phyloP scores from a whole-genome alignment of 2,797 vertebrate genomes.

The Falco concolor region DNA sequence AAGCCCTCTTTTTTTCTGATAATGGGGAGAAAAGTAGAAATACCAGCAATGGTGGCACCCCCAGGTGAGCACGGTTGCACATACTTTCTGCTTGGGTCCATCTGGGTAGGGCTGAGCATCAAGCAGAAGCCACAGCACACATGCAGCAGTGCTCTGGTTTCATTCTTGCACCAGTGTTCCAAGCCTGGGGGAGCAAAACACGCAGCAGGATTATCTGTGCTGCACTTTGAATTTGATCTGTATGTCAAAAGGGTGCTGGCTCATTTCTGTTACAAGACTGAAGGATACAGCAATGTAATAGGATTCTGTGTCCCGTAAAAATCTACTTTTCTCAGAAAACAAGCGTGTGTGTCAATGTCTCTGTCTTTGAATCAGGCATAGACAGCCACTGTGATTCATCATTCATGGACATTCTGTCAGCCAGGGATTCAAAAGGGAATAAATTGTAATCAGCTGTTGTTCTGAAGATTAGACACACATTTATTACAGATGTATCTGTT shows the following conservation, averaged over 20 bases:
- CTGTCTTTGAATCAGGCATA: background rate
- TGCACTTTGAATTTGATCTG: background rate
- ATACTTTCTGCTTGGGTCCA: background rate
- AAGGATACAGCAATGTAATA: background rate
- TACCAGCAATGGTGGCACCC: background rate
- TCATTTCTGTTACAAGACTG: background rate
- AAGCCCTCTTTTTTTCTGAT: background rate
- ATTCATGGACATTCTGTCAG: background rate
- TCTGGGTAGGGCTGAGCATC: background rate
- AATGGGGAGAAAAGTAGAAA: background rate
- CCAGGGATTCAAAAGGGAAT: background rate
- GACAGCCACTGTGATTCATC: slow-evolving; percentile 5
- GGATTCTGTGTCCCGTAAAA: background rate
- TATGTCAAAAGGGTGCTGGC: background rate
- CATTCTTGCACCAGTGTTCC: background rate
- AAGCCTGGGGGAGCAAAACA: background rate
- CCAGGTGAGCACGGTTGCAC: background rate
- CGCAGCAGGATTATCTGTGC: background rate
- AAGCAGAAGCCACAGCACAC: background rate
- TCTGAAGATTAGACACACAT: background rate
- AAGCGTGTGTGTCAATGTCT: background rate
- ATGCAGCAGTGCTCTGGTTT: background rate
- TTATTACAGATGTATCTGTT: background rate
- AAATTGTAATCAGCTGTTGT: slow-evolving; percentile 11
- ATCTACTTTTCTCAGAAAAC: slow-evolving; percentile 17